A percentile compares a stretch with the other conserved stretches of the same genome.
Evolutionary conservation across 2,113 vertebrate species (phyloP).

Genomic region (Engystomops pustulosus): DNA sequence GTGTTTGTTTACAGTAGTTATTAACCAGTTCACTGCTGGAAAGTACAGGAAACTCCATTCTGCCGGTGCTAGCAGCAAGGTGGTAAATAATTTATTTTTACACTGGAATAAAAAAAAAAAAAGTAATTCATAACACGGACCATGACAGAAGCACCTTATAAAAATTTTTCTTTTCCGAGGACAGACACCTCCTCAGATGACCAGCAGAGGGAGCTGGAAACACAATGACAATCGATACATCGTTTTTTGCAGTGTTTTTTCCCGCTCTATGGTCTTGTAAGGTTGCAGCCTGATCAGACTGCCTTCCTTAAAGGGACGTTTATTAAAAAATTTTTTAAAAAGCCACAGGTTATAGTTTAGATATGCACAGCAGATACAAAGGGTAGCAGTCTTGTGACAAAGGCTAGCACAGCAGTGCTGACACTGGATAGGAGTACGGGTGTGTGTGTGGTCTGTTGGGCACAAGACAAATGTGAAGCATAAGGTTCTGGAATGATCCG

Average conservation of each 20-base stretch:
- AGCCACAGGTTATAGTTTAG: not conserved
- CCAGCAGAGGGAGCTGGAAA: constrained; percentile 35
- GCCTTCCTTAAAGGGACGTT: not conserved
- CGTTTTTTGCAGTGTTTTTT: not conserved
- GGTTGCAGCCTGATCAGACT: not conserved
- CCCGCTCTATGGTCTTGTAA: not conserved
- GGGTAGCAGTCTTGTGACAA: not conserved
- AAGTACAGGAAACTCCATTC: not conserved
- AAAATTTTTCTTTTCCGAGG: not conserved
- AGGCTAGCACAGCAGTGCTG: not conserved
- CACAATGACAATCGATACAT: not conserved
- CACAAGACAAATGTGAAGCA: not conserved
- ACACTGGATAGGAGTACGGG: not conserved
- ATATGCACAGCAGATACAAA: not conserved
- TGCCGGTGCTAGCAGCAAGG: not conserved
- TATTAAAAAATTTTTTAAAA: not conserved
- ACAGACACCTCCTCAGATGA: constrained; percentile 1
- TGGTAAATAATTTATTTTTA: constrained; percentile 47
- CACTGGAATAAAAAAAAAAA: constrained; percentile 34
- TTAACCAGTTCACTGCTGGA: constrained; percentile 25
- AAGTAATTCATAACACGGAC: constrained; percentile 1
- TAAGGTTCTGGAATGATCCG: not conserved
- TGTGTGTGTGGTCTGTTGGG: not conserved
- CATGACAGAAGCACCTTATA: constrained; percentile 51
- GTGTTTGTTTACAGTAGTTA: constrained; percentile 56